These are phyloP conservation scores for Furcula furcula DNA, from an alignment of 2,888 invertebrate genomes.

Conservation along the genomic window DNA sequence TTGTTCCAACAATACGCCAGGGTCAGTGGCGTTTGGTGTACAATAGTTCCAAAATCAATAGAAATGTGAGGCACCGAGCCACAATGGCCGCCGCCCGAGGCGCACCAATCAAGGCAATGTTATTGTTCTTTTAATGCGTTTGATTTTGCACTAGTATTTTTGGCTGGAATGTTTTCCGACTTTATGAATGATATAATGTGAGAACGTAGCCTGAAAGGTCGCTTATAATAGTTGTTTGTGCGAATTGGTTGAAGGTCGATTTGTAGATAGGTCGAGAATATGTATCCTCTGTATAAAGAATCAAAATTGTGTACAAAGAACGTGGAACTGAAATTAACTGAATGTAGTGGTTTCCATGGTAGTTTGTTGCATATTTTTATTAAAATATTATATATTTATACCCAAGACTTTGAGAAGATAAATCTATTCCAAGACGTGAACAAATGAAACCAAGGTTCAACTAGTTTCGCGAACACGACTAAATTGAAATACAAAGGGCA, in stretches of 20 bases:
- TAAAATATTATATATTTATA: too few species aligned
- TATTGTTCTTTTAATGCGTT: conserved; percentile 41
- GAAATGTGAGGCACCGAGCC: conserved; percentile 34
- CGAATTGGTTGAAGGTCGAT: background rate
- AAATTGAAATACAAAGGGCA: conserved; percentile 14
- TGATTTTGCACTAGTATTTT: conserved; percentile 18
- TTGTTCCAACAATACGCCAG: conserved; percentile 35
- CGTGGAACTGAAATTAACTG: too few species aligned
- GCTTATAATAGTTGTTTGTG: background rate
- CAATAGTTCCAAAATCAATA: conserved; percentile 51
- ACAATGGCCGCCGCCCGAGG: conserved; percentile 32
- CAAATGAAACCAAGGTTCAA: too few species aligned
- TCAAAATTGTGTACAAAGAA: too few species aligned
- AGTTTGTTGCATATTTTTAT: too few species aligned
- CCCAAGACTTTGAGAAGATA: too few species aligned
- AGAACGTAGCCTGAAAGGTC: background rate
- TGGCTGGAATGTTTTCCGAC: conserved; percentile 6
- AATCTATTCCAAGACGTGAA: too few species aligned
- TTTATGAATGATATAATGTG: conserved; percentile 3
- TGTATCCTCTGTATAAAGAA: background rate
- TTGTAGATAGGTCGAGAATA: background rate
- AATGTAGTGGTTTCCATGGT: too few species aligned
- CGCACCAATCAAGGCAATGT: conserved; percentile 30
- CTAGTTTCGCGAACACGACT: conserved; percentile 4
- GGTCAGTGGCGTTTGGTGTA: conserved; percentile 38